Evolutionary conservation across 2,888 invertebrate genomes (phyloP), one percentile per base, ranked within the genome.

Genomic region (Teleogryllus oceanicus): DNA sequence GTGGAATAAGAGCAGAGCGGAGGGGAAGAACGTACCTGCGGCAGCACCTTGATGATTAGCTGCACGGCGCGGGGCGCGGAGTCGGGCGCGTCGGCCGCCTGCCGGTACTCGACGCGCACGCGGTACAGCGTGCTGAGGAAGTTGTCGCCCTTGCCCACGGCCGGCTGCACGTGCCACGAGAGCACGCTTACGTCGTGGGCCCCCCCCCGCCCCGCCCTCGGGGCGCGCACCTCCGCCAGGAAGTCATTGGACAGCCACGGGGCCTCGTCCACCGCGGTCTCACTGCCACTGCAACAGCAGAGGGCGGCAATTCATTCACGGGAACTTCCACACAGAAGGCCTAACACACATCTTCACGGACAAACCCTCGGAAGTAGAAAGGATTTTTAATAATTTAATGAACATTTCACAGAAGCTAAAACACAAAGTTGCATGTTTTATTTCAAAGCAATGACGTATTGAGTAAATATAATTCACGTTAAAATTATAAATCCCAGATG

Each of bases 241-340:
- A 79, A 76, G 11, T 76, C 79, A n/a, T 76, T n/a, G 21, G 49
- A 49, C 50, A 79, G n/a, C 79, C 79, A 79, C 79, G 10, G 78
- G 78, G 20, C 49, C 11, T 18, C 18, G 5, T 62, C 62, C 62
- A 62, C 62, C 62, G 18, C 62, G 62, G 62, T 62, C 62, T 62
- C 62, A 8, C 18, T 62, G 62, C 62, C 62, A 10, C 62, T 62
- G 62, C 62, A 62, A 62, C 24, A 37, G 24, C 0, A 37, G 24
- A 37, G 24, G 2, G 4, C 24, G 24, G 24, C 2, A 2, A 37
- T 37, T 2, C 24, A 37, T 37, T 37, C 24, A 3, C 24, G 24
- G 24, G 24, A 4, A 37, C 24, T 37, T 37, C 5, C 24, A 3
- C 2, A 24, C 2, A 24, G 24, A 3, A 24, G 24, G 24, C 24